These are phyloP conservation scores for Salvelinus fontinalis DNA, from an alignment of 2,113 vertebrate genomes.

Conservation along the genomic window DNA sequence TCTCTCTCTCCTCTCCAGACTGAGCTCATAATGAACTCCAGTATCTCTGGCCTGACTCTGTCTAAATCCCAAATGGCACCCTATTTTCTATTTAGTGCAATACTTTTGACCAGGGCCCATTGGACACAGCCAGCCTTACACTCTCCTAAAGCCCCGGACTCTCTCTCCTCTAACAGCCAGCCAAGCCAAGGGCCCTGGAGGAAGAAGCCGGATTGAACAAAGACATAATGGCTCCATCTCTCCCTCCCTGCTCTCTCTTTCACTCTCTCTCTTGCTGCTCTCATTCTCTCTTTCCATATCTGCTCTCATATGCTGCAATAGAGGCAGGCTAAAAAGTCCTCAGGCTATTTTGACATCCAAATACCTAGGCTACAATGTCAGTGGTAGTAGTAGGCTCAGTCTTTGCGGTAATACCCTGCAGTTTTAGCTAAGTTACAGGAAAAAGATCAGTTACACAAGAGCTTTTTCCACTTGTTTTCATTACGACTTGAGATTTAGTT, in stretches of 20 bases:
- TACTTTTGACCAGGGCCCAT: too few relatives aligned
- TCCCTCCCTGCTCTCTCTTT: background rate
- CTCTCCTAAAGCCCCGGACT: background rate
- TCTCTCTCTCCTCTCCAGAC: background rate
- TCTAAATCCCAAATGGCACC: too few relatives aligned
- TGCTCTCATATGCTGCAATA: background rate
- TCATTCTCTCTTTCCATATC: background rate
- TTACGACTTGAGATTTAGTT: too few relatives aligned
- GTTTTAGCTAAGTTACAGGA: background rate
- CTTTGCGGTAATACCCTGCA: slow-evolving; percentile 25
- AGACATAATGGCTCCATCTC: background rate
- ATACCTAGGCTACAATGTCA: slow-evolving; percentile 30
- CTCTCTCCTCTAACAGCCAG: background rate
- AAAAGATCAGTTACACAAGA: background rate
- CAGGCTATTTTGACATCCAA: slow-evolving; percentile 40
- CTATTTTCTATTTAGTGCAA: too few relatives aligned
- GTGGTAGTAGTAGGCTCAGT: background rate
- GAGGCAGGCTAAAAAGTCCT: slow-evolving; percentile 12
- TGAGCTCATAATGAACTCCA: background rate
- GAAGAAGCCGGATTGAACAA: background rate
- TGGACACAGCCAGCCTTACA: background rate
- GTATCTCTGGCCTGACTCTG: background rate
- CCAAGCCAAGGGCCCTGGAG: slow-evolving; percentile 3
- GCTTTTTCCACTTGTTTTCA: too few relatives aligned
- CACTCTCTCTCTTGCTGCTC: slow-evolving; percentile 1